phyloP scores from a whole-genome alignment of 2,113 vertebrate genomes.

The Rousettus leschenaultii region DNA sequence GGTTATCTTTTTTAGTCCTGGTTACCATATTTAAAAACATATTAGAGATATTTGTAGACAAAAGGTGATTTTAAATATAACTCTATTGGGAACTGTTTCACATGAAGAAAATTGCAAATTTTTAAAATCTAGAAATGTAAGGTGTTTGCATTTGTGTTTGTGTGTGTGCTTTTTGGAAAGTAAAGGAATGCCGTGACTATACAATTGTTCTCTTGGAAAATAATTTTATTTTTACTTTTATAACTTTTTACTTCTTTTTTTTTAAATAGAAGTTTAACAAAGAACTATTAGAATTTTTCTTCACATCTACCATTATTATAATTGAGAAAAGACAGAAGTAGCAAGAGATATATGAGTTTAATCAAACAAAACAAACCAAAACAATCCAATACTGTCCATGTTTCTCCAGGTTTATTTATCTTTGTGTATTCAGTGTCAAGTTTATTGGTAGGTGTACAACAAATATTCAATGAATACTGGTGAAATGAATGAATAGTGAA shows the following conservation, averaged over 20 bases:
- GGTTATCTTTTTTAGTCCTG: background rate
- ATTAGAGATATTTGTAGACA: background rate
- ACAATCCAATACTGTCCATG: background rate
- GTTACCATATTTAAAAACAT: background rate
- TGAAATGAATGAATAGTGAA: background rate
- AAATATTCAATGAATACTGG: background rate
- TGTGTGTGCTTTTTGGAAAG: background rate
- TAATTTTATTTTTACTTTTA: background rate
- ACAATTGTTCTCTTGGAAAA: background rate
- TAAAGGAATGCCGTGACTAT: background rate
- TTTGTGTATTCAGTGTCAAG: background rate
- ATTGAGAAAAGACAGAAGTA: background rate
- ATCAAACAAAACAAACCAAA: background rate
- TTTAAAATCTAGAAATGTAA: background rate
- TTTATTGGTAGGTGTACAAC: background rate
- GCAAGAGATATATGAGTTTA: background rate
- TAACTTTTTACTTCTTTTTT: background rate
- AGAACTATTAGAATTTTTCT: background rate
- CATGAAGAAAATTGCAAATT: background rate
- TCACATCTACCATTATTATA: background rate
- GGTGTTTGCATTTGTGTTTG: background rate
- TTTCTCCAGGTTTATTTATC: background rate
- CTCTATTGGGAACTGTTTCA: background rate
- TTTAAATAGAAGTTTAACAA: background rate
- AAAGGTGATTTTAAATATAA: background rate